Evolutionary conservation across 92 coral and sea anemone genomes (phyloP).

Genomic region (Montipora capitata): DNA sequence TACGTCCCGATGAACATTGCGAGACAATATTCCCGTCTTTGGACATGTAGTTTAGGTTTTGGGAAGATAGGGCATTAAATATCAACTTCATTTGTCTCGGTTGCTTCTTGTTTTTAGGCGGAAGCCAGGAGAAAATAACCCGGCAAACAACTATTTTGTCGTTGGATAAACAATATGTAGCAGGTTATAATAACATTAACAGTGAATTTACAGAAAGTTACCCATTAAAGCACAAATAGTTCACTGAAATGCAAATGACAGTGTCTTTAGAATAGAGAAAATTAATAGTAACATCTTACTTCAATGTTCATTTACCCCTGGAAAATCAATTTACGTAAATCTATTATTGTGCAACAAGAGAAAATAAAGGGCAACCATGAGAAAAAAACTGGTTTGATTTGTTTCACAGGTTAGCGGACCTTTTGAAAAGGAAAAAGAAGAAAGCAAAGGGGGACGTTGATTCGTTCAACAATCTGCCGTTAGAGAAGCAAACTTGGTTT

Average conservation of each 20-base stretch:
- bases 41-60: not conserved
- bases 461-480: constrained; percentile 54
- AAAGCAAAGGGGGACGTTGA: constrained; percentile 51
- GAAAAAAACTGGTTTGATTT: not conserved
- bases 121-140: too few relatives aligned
- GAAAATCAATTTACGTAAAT: not conserved
- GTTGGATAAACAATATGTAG: too few relatives aligned
- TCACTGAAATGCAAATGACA: too few relatives aligned
- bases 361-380: too few relatives aligned
- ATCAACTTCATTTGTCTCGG: not conserved
- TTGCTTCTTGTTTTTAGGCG: not conserved
- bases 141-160: too few relatives aligned
- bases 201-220: too few relatives aligned
- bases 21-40: not conserved
- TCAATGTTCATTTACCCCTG: not conserved
- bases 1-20: not conserved
- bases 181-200: too few relatives aligned
- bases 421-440: constrained; percentile 73
- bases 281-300: too few relatives aligned
- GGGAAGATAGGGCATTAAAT: not conserved
- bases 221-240: too few relatives aligned
- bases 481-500: constrained; percentile 96
- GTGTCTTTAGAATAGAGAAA: not conserved
- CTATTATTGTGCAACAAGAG: not conserved
- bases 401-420: constrained; percentile 81